Conservation (phyloP, 1,140 invertebrate genomes). For the Brachystomella parvula region DNA sequence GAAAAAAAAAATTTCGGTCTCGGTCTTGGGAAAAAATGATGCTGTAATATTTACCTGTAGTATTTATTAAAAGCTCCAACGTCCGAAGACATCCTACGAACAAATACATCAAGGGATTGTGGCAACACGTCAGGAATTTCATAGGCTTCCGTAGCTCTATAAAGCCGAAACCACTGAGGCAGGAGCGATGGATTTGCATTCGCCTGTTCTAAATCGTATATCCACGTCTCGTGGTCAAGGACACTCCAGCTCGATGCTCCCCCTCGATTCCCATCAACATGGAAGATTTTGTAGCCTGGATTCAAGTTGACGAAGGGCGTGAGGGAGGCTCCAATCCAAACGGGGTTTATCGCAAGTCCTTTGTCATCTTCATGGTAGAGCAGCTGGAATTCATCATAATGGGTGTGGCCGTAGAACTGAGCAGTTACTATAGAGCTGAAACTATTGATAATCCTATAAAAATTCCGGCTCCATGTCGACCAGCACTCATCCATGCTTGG, state of each 20-base stretch:
- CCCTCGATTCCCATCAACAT: slow-evolving; percentile 48
- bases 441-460: slow-evolving; percentile 43
- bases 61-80: slow-evolving; percentile 22
- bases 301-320: slow-evolving; percentile 50
- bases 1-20: slow-evolving; percentile 10
- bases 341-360: slow-evolving; percentile 21
- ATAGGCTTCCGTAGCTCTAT: slow-evolving; percentile 39
- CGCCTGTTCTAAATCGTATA: slow-evolving; percentile 50
- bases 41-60: slow-evolving; percentile 20
- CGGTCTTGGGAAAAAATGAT: too few relatives aligned
- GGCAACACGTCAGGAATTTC: slow-evolving; percentile 30
- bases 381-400: slow-evolving; percentile 45
- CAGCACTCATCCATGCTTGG: slow-evolving; percentile 40
- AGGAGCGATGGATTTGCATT: slow-evolving; percentile 42
- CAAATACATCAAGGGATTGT: slow-evolving; percentile 22
- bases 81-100: slow-evolving; percentile 32
- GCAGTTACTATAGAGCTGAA: slow-evolving; percentile 24
- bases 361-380: slow-evolving; percentile 37
- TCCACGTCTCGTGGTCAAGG: slow-evolving; percentile 53
- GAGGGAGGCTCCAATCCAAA: slow-evolving; percentile 50
- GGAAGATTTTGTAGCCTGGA: slow-evolving; percentile 57
- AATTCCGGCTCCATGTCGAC: slow-evolving; percentile 46
- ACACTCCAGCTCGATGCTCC: slow-evolving; percentile 37
- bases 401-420: slow-evolving; percentile 45
- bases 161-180: slow-evolving; percentile 45